Percentiles rank a stretch among this genome's conserved stretches.
Conservation (phyloP, 2,113 vertebrate species). For the Trogon melanurus region DNA sequence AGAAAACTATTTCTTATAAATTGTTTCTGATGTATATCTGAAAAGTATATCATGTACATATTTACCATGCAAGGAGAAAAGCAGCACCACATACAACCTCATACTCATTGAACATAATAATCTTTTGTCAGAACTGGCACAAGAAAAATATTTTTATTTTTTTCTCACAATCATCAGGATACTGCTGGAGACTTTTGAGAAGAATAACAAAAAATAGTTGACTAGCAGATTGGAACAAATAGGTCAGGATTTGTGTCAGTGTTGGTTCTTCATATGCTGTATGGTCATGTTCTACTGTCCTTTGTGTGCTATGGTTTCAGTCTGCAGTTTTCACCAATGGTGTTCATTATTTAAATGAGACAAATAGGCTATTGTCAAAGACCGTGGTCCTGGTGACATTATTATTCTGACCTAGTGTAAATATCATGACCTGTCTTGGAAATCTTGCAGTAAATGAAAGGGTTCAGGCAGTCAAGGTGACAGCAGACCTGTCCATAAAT, state of each 20-base stretch:
- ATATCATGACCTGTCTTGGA: constrained; percentile 80
- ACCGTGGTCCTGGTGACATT: constrained; percentile 60
- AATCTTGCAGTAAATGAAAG: constrained; percentile 72
- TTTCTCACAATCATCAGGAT: not conserved
- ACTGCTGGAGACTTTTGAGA: not conserved
- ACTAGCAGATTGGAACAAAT: not conserved
- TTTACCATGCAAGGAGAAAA: not conserved
- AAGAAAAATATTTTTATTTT: not conserved
- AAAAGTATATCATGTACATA: not conserved
- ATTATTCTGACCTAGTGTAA: constrained; percentile 86
- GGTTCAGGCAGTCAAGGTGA: constrained; percentile 71
- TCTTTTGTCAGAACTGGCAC: not conserved
- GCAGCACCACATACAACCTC: not conserved
- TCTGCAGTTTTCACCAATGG: constrained; percentile 76
- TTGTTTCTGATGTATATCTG: not conserved
- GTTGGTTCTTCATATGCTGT: not conserved
- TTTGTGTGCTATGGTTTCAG: not conserved
- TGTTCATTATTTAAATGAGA: constrained; percentile 88
- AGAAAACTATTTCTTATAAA: not conserved
- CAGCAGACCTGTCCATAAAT: constrained; percentile 79
- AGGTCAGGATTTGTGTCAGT: not conserved
- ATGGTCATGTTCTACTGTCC: not conserved
- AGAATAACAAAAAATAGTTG: not conserved
- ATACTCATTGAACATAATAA: not conserved
- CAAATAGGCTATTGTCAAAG: constrained; percentile 80